These are phyloP conservation scores for Orthonevra nobilis DNA, from an alignment of 2,888 invertebrate genomes.

Conservation along the genomic window DNA sequence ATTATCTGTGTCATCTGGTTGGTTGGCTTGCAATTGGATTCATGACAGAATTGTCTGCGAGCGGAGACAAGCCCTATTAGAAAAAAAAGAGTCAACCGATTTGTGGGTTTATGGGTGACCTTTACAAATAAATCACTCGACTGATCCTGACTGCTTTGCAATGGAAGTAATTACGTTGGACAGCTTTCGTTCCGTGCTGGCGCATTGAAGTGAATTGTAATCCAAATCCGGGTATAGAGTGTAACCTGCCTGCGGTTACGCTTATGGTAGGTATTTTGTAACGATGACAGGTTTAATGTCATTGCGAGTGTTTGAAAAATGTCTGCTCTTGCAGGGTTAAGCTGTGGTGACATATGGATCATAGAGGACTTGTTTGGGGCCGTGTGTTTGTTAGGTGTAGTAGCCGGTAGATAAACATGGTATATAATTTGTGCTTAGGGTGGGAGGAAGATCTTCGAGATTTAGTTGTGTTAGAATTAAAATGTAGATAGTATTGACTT, in stretches of 20 bases:
- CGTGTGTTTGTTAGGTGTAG: no score
- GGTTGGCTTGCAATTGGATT: slow-evolving; percentile 30
- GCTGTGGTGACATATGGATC: slow-evolving; percentile 23
- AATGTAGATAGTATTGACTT: no score
- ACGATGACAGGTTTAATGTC: slow-evolving; percentile 62
- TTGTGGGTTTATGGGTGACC: slow-evolving; percentile 44
- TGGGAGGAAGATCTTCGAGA: no score
- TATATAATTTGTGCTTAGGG: no score
- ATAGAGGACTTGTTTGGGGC: no score
- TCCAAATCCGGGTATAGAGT: slow-evolving; percentile 42
- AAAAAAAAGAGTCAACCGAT: neutral
- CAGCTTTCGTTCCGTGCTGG: slow-evolving; percentile 32
- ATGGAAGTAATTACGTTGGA: slow-evolving; percentile 63
- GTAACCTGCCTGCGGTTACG: slow-evolving; percentile 18
- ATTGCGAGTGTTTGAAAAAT: slow-evolving; percentile 27
- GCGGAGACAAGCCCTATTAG: slow-evolving; percentile 47
- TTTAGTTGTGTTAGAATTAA: no score
- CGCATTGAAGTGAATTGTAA: slow-evolving; percentile 45
- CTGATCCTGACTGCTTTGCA: slow-evolving; percentile 60
- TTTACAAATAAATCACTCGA: slow-evolving; percentile 57
- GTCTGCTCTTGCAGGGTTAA: no score
- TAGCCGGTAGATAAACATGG: no score
- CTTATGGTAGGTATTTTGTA: slow-evolving; percentile 19
- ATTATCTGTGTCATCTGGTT: slow-evolving; percentile 64
- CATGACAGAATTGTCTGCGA: slow-evolving; percentile 29